Percentiles rank a stretch among this genome's conserved stretches.
Conservation (phyloP, 2,888 invertebrate genomes). For the Cheilosia pagana region DNA sequence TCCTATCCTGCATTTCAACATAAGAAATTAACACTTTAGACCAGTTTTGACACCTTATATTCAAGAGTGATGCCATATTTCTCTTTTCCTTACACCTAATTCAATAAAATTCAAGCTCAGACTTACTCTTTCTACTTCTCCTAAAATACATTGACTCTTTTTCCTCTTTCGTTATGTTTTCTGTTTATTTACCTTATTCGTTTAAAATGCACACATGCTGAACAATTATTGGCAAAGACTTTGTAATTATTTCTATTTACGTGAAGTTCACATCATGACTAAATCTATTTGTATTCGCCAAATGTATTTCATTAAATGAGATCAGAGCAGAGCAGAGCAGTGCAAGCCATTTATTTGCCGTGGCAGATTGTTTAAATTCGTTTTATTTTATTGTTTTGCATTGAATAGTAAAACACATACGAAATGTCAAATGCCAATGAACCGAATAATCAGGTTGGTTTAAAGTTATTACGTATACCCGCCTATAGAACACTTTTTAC, state of each 20-base stretch:
- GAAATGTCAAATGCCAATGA: conserved; percentile 57
- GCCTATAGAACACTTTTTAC: not conserved
- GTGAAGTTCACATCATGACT: conserved; percentile 6
- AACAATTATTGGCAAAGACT: conserved; percentile 25
- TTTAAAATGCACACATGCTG: conserved; percentile 13
- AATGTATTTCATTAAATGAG: conserved; percentile 23
- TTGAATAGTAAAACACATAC: not conserved
- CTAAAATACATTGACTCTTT: too few relatives aligned
- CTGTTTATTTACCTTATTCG: not conserved
- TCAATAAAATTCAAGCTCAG: not conserved
- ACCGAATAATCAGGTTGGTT: conserved; percentile 47
- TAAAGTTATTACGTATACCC: not conserved
- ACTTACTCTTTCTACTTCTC: not conserved
- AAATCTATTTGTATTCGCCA: conserved; percentile 9
- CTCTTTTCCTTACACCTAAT: too few relatives aligned
- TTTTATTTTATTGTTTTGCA: not conserved
- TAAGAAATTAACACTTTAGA: too few relatives aligned
- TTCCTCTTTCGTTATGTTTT: not conserved
- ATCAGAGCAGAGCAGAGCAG: conserved; percentile 12
- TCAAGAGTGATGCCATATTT: too few relatives aligned
- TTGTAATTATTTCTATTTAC: conserved; percentile 19
- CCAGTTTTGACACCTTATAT: too few relatives aligned
- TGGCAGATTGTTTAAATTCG: conserved; percentile 8
- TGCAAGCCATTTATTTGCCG: conserved; percentile 6
- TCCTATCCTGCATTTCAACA: too few relatives aligned